phyloP scores from a whole-genome alignment of 2,113 vertebrate genomes.

The Charadrius vociferus region DNA sequence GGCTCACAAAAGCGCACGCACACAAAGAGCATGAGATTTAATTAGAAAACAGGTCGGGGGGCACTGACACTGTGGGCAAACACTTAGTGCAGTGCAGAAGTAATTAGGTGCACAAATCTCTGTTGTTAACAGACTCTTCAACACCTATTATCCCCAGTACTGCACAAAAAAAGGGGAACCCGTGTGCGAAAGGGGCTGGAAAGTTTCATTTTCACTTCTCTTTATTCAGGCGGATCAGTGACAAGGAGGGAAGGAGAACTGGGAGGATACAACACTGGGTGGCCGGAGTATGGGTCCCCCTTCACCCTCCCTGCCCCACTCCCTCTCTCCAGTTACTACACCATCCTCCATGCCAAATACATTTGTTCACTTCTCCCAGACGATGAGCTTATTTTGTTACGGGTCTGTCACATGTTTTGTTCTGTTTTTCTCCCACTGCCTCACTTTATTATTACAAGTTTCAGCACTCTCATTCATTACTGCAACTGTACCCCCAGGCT shows the following conservation, averaged over 20 bases:
- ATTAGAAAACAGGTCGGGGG: neutral
- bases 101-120: conserved; percentile 30
- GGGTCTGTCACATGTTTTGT: neutral
- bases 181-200: neutral
- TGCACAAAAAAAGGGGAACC: neutral
- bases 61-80: neutral
- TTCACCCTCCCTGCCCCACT: neutral
- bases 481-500: neutral
- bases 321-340: neutral
- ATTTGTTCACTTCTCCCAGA: neutral
- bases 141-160: neutral
- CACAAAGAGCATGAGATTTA: neutral
- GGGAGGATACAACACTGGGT: neutral
- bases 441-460: neutral
- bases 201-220: neutral
- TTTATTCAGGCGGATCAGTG: neutral
- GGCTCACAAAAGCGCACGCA: accelerated
- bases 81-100: neutral
- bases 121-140: neutral
- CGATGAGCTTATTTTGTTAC: neutral
- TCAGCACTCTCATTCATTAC: neutral
- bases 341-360: neutral
- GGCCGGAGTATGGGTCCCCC: neutral
- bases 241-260: neutral
- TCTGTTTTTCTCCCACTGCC: neutral